These are phyloP conservation scores for Zophobas morio DNA, from an alignment of 1,140 invertebrate species.

Conservation along the genomic window DNA sequence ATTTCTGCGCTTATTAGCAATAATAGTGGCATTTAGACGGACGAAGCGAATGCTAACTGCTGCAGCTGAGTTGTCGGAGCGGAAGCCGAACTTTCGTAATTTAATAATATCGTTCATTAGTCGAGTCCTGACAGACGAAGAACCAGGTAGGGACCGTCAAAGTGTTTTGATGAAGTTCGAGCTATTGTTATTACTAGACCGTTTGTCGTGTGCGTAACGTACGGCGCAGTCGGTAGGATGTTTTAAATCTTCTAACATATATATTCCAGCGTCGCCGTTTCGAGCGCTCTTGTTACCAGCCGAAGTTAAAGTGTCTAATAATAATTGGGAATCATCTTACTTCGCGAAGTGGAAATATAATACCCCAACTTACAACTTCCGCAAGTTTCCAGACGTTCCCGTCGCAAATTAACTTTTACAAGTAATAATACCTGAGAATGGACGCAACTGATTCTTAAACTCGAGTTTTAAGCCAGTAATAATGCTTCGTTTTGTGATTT, in stretches of 20 bases:
- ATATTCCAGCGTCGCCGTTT: neutral
- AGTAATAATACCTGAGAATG: neutral
- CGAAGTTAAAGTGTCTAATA: constrained; percentile 4
- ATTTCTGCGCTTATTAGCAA: no score
- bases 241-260: no score
- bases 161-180: no score
- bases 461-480: neutral
- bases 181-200: no score
- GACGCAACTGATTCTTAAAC: neutral
- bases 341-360: constrained; percentile 12
- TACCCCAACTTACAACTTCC: neutral
- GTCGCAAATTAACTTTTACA: neutral
- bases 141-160: no score
- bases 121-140: no score
- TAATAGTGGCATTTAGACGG: no score
- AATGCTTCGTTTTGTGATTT: constrained; percentile 25
- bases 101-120: no score
- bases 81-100: no score
- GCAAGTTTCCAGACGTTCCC: neutral
- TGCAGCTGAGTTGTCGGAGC: no score
- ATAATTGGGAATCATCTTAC: constrained; percentile 36
- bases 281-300: neutral
- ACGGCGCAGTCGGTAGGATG: neutral
- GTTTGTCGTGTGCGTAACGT: neutral
- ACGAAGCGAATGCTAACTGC: no score